Percentiles rank a stretch among this genome's conserved stretches.
These are phyloP conservation scores for Temnothorax nylanderi DNA, from an alignment of 1,140 invertebrate species.

Conservation along the genomic window DNA sequence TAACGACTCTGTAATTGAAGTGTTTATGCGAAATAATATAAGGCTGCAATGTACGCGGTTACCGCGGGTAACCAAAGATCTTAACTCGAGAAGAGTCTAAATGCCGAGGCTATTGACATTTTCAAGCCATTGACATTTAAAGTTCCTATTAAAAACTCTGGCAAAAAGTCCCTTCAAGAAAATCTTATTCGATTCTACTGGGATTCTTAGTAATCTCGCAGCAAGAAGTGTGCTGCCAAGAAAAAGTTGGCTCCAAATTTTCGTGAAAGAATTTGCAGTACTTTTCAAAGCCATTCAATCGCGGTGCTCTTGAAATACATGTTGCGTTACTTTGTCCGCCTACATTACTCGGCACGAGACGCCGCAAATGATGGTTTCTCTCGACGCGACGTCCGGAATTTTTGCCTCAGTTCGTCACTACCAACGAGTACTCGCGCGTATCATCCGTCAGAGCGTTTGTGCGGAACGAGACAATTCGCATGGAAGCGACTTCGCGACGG, in stretches of 20 bases:
- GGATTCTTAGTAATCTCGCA: neutral
- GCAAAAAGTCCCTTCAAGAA: conserved; percentile 1
- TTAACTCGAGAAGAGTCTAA: conserved; percentile 27
- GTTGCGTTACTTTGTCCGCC: neutral
- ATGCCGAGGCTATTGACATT: conserved; percentile 59
- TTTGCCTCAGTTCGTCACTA: conserved; percentile 1
- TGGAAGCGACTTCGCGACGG: conserved; percentile 39
- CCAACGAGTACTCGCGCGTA: neutral
- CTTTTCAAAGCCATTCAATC: neutral
- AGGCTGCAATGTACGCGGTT: neutral
- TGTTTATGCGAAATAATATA: neutral
- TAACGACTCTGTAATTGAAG: conserved; percentile 28
- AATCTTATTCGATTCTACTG: conserved; percentile 5
- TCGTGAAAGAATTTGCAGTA: neutral
- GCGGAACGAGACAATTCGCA: conserved; percentile 46
- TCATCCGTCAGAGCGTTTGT: conserved; percentile 19
- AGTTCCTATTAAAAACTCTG: conserved; percentile 30
- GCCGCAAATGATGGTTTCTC: neutral
- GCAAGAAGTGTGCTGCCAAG: neutral
- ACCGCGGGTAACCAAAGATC: conserved; percentile 13
- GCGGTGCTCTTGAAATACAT: neutral
- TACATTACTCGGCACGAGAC: neutral
- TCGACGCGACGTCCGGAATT: neutral
- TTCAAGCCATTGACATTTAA: conserved; percentile 52
- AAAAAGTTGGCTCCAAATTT: neutral